Evolutionary conservation across 1,140 invertebrate genomes (phyloP).

Genomic region (Metopolophium dirhodum): DNA sequence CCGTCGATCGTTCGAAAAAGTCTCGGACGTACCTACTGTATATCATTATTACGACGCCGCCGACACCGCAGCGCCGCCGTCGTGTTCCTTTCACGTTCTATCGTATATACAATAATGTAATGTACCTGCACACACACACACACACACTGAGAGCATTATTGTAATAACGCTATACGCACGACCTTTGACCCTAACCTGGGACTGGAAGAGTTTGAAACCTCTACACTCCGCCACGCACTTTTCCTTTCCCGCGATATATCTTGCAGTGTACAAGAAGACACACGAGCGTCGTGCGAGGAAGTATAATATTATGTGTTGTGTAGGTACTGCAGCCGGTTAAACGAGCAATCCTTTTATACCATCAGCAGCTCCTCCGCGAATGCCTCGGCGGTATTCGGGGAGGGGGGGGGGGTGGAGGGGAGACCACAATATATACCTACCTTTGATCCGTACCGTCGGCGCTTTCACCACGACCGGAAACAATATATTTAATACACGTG

Average conservation of each 20-base stretch:
- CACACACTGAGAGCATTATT: background rate
- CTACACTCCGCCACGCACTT: background rate
- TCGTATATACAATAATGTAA: too few species aligned
- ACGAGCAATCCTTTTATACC: background rate
- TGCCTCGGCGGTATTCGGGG: background rate
- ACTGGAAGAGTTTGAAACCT: background rate
- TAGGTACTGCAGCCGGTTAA: background rate
- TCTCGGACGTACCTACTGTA: background rate
- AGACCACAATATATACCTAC: background rate
- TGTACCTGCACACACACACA: too few species aligned
- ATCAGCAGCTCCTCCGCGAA: background rate
- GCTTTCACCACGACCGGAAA: conserved; percentile 43
- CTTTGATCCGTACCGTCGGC: conserved; percentile 21
- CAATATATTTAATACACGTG: conserved; percentile 10
- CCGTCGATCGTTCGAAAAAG: conserved; percentile 7
- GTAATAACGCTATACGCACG: background rate
- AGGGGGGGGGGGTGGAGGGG: too few species aligned
- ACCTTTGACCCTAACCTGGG: conserved; percentile 1
- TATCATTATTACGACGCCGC: too few species aligned
- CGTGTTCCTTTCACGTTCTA: conserved; percentile 9
- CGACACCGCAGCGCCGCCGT: background rate
- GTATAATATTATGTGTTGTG: too few species aligned
- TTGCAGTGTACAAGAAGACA: background rate
- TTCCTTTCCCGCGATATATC: background rate
- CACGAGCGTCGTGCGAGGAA: background rate